Conservation (phyloP, 1,140 invertebrate genomes). For the Zaprionus davidi region DNA sequence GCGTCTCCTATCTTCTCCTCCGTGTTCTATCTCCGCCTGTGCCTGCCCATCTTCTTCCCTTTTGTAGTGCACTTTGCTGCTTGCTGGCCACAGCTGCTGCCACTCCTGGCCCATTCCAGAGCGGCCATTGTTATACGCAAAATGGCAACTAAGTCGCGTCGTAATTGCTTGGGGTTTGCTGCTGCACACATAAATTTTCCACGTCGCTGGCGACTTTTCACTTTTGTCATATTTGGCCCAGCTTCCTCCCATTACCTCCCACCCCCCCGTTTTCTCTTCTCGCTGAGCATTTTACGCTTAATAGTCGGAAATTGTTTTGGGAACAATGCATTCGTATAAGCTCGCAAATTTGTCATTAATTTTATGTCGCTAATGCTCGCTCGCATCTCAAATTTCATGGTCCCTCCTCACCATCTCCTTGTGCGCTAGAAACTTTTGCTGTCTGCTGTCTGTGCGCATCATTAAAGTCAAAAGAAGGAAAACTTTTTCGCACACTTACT, state of each 20-base stretch:
- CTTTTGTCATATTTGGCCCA: conserved; percentile 50
- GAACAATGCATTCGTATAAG: conserved; percentile 62
- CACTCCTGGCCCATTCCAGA: neutral
- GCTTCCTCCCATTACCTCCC: neutral
- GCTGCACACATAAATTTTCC: conserved; percentile 44
- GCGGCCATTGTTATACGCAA: conserved; percentile 35
- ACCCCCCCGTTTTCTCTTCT: neutral
- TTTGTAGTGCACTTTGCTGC: conserved; percentile 44
- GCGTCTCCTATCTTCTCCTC: neutral
- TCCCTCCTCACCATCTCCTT: neutral
- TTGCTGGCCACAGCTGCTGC: conserved; percentile 35
- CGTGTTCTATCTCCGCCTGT: neutral
- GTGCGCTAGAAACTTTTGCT: conserved; percentile 32
- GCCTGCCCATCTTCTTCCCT: neutral
- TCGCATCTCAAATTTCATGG: conserved; percentile 44
- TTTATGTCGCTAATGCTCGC: conserved; percentile 62
- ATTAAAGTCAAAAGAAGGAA: conserved; percentile 62
- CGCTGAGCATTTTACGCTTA: conserved; percentile 35
- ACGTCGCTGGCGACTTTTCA: conserved; percentile 40
- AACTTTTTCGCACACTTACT: conserved; percentile 65
- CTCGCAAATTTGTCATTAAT: conserved; percentile 70
- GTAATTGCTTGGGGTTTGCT: conserved; percentile 55
- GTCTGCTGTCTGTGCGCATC: conserved; percentile 68
- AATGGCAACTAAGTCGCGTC: conserved; percentile 43
- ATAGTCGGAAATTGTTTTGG: conserved; percentile 51